Conservation (phyloP, 2,888 invertebrate species). For the Tanytarsus gracilentus region DNA sequence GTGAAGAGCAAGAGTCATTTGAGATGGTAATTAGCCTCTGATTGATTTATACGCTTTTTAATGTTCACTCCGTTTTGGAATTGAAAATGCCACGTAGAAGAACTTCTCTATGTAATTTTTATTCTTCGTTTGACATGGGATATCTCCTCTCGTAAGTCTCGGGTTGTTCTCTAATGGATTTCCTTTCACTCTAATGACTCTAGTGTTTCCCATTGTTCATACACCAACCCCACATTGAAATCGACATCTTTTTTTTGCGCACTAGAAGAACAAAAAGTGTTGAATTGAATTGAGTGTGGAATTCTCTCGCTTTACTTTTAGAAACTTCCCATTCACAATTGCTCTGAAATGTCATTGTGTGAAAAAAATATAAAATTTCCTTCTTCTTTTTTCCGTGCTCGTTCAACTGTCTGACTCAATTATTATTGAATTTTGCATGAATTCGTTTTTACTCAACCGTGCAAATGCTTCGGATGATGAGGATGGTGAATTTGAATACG, state of each 20-base stretch:
- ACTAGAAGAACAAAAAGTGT: slow-evolving; percentile 11
- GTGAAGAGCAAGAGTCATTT: background rate
- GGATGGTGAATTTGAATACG: background rate
- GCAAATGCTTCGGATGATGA: background rate
- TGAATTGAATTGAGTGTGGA: slow-evolving; percentile 8
- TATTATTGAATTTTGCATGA: slow-evolving; percentile 6
- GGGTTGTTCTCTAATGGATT: slow-evolving; percentile 7
- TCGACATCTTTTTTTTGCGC: no score
- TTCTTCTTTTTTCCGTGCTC: background rate
- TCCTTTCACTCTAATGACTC: slow-evolving; percentile 15
- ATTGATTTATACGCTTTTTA: slow-evolving; percentile 16
- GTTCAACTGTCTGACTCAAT: background rate
- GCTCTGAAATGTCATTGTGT: slow-evolving; percentile 11
- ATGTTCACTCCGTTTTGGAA: slow-evolving; percentile 5
- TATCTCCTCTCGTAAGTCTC: background rate
- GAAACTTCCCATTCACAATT: background rate
- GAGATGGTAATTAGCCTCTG: slow-evolving; percentile 15
- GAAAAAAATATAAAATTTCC: background rate
- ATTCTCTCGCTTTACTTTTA: background rate
- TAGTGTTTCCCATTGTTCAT: slow-evolving; percentile 8
- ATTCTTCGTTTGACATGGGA: slow-evolving; percentile 9
- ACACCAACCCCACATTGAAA: background rate
- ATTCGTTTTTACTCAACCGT: slow-evolving; percentile 11
- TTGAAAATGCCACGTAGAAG: background rate
- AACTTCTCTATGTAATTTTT: background rate